These are phyloP conservation scores for Apteryx mantelli DNA, from an alignment of 2,113 vertebrate genomes.

Conservation along the genomic window DNA sequence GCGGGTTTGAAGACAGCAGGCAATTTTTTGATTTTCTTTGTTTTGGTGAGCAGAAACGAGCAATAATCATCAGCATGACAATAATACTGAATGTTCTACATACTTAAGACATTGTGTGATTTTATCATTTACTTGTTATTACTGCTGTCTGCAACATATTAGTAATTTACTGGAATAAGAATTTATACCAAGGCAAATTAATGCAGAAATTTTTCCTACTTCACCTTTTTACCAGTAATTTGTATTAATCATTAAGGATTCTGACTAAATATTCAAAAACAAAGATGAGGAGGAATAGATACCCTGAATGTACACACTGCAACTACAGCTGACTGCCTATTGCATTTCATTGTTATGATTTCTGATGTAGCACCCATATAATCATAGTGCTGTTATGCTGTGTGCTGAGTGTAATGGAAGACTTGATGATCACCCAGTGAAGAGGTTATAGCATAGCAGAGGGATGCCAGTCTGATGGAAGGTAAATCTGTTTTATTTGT, in stretches of 20 bases:
- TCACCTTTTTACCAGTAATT: neutral
- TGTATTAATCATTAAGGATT: neutral
- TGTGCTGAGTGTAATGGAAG: neutral
- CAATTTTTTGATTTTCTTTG: conserved; percentile 45
- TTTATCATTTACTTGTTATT: neutral
- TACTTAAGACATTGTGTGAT: neutral
- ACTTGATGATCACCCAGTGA: neutral
- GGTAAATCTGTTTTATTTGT: neutral
- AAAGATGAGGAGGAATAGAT: neutral
- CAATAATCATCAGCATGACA: conserved; percentile 43
- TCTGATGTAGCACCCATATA: neutral
- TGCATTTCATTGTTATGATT: neutral
- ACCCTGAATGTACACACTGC: neutral
- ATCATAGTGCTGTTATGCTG: neutral
- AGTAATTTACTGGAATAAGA: neutral
- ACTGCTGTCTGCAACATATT: neutral
- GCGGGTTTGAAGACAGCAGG: neutral
- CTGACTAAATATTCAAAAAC: neutral
- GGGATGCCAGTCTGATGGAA: neutral
- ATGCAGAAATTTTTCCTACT: neutral
- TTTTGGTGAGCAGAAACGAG: conserved; percentile 20
- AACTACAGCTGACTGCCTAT: neutral
- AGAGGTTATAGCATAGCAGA: neutral
- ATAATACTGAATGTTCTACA: neutral
- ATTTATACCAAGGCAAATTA: neutral